A percentile compares a stretch with the other conserved stretches of the same genome.
phyloP scores from a whole-genome alignment of 1,140 invertebrate species.

The Bombus ignitus region DNA sequence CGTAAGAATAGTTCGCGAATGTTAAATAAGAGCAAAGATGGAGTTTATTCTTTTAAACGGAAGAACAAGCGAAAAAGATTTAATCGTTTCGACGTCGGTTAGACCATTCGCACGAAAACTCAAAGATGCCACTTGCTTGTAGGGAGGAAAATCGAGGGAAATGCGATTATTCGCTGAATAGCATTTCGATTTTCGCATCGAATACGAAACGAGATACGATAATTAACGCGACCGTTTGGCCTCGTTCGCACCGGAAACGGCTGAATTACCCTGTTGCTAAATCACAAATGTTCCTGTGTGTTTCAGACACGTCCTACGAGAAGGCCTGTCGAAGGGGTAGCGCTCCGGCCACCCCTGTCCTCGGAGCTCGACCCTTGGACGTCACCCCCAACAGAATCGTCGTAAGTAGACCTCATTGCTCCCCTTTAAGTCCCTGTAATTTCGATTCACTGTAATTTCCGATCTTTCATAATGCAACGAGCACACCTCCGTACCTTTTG shows the following conservation, averaged over 20 bases:
- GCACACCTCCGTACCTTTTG: neutral
- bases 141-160: neutral
- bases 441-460: constrained; percentile 36
- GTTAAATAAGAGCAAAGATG: no score
- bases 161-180: constrained; percentile 39
- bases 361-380: constrained; percentile 86
- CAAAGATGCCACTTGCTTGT: no score
- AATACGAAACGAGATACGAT: constrained; percentile 51
- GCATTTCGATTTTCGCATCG: constrained; percentile 30
- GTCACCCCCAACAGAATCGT: constrained; percentile 88
- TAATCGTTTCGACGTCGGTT: no score
- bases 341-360: constrained; percentile 91
- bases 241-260: constrained; percentile 1
- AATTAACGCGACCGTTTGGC: constrained; percentile 37
- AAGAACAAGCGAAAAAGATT: no score
- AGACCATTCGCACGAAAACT: no score
- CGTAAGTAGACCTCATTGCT: constrained; percentile 81
- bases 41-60: no score
- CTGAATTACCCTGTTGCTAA: constrained; percentile 29
- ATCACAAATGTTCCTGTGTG: constrained; percentile 66
- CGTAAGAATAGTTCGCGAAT: no score
- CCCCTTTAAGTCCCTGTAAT: constrained; percentile 12
- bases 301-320: constrained; percentile 94
- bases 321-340: constrained; percentile 93
- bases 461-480: neutral